Percentiles rank a stretch among this genome's conserved stretches.
Conservation (phyloP, 2,113 vertebrate genomes). For the Danionella cerebrum region DNA sequence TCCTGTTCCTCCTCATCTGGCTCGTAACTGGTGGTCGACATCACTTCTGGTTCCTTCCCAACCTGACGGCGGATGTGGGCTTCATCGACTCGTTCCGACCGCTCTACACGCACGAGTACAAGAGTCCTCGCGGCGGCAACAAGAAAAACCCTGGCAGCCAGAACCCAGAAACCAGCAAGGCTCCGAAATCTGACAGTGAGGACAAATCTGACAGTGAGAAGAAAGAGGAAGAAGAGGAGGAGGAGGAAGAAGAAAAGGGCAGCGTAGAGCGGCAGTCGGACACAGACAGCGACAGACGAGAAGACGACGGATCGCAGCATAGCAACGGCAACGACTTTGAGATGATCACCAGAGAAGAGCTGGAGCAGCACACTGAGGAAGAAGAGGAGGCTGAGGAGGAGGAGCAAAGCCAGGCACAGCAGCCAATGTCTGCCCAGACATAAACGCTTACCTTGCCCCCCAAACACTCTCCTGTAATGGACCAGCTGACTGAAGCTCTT, state of each 20-base stretch:
- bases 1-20: slow-evolving; percentile 98
- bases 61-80: slow-evolving; percentile 93
- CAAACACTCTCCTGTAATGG: slow-evolving; percentile 45
- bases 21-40: slow-evolving; percentile 92
- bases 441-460: slow-evolving; percentile 60
- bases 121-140: slow-evolving; percentile 79
- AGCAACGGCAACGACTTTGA: slow-evolving; percentile 99
- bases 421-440: slow-evolving; percentile 71
- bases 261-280: slow-evolving; percentile 80
- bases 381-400: slow-evolving; percentile 75
- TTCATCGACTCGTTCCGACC: slow-evolving; percentile 98
- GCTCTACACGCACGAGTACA: slow-evolving; percentile 97
- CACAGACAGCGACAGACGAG: slow-evolving; percentile 91
- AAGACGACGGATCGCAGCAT: slow-evolving; percentile 94
- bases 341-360: slow-evolving; percentile 98
- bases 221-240: slow-evolving; percentile 77
- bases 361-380: slow-evolving; percentile 93
- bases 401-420: slow-evolving; percentile 57
- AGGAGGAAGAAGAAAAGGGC: slow-evolving; percentile 63
- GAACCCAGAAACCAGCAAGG: slow-evolving; percentile 57
- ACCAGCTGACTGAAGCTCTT: slow-evolving; percentile 60
- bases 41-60: slow-evolving; percentile 98
- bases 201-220: slow-evolving; percentile 92
- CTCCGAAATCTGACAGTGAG: slow-evolving; percentile 83
- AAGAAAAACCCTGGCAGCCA: slow-evolving; percentile 65